Base-by-base conservation (phyloP, 2,113 vertebrate species). In the Sebastes schlegelii region DNA sequence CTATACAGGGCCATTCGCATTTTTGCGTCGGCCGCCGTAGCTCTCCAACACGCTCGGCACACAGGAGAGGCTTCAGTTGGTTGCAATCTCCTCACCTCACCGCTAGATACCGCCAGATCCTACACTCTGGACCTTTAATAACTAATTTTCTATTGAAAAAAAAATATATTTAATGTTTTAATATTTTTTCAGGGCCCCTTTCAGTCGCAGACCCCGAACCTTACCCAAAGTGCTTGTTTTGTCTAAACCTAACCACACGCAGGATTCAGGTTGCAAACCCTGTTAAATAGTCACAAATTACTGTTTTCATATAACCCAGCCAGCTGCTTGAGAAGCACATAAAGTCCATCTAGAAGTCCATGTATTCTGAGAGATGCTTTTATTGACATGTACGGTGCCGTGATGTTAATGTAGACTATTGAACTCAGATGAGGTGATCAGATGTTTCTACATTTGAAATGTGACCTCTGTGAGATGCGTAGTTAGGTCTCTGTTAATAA, bases 331-430 rank as follows among this genome's bases (percentile, higher is more conserved):
- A n/a, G 8, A 52, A 49, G 26, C 21, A 40, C 12, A 6, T 17
- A 7, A 57, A 69, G 58, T 21, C 43, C 40, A 17, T 78, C 13
- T 14, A 1, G 5, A 65, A 60, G 58, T 65, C 19, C 6, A 26
- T 19, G 34, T 21, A 40, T 34, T 54, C 11, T 19, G 14, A 17
- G 43, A 10, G 11, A 23, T n/a, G 42, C 42, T 21, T 52, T 26
- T 2, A 34, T 34, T 71, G 26, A 34, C 9, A 65, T 57, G 43
- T 5, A 12, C 1, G 5, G 11, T 40, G 21, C 13, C 55, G 51
- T 61, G 49, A 77, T 52, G 74, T 66, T 78, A 26, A 79, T 5
- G 79, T 52, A 76, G 52, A 23, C 40, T 49, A 80, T 83, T 77
- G 34, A 68, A 80, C n/a, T 64, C 57, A 65, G 26, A 57, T 19